These are phyloP conservation scores for Steatornis caripensis DNA, from an alignment of 2,113 vertebrate genomes.

Conservation along the genomic window DNA sequence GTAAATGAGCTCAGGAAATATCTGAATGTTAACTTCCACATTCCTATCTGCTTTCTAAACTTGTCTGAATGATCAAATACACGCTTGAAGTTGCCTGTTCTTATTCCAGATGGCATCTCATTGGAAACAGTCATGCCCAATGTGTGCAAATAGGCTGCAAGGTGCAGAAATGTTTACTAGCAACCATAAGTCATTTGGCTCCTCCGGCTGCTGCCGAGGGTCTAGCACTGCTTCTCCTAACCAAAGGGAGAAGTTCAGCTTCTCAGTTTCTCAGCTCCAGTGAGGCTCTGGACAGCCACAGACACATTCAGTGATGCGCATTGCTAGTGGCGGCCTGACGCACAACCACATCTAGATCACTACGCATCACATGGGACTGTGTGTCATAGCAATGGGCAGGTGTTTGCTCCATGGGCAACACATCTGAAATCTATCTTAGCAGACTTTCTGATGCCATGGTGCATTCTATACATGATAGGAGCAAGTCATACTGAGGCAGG, in stretches of 20 bases:
- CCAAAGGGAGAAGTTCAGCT: neutral
- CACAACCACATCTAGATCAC: neutral
- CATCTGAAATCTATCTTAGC: neutral
- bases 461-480: neutral
- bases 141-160: neutral
- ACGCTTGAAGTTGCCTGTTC: neutral
- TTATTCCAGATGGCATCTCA: slow-evolving; percentile 44
- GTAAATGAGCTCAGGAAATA: neutral
- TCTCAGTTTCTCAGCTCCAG: neutral
- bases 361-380: rapidly evolving
- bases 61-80: neutral
- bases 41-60: neutral
- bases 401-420: neutral
- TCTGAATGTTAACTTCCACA: neutral
- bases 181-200: neutral
- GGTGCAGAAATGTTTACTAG: neutral
- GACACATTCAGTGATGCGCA: neutral
- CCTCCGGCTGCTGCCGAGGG: neutral
- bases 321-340: neutral
- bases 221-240: neutral
- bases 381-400: rapidly evolving
- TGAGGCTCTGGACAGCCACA: neutral
- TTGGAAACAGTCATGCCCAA: neutral
- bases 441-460: neutral
- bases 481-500: neutral